Conservation (phyloP, 1,140 invertebrate species). For the Aphis craccivora region DNA sequence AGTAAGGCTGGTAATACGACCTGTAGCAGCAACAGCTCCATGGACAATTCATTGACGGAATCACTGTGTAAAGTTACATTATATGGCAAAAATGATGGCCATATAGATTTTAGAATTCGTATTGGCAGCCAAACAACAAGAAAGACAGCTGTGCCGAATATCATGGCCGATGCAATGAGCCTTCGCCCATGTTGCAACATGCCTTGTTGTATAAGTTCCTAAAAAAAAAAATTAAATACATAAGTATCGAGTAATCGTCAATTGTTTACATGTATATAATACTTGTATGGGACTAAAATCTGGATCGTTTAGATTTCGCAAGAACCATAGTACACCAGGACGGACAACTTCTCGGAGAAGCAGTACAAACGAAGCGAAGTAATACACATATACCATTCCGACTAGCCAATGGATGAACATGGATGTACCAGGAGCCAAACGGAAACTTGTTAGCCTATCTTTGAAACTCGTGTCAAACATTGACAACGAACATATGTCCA, state of each 20-base stretch:
- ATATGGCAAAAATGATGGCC: constrained; percentile 93
- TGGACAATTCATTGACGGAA: constrained; percentile 87
- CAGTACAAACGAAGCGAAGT: constrained; percentile 97
- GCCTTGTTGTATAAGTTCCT: constrained; percentile 96
- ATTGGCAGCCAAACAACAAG: constrained; percentile 97
- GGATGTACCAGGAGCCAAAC: constrained; percentile 85
- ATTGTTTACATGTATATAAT: background rate
- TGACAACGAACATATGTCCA: constrained; percentile 96
- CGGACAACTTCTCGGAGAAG: constrained; percentile 91
- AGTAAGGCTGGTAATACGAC: constrained; percentile 94
- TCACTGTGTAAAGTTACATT: constrained; percentile 84
- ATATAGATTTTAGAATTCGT: constrained; percentile 80
- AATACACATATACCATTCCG: constrained; percentile 99
- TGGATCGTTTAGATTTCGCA: constrained; percentile 97
- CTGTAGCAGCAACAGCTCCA: constrained; percentile 93
- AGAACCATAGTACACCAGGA: constrained; percentile 96
- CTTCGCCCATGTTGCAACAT: constrained; percentile 89
- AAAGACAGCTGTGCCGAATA: constrained; percentile 95
- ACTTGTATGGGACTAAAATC: constrained; percentile 98
- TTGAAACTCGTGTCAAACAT: constrained; percentile 92
- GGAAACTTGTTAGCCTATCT: constrained; percentile 87
- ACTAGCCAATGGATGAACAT: constrained; percentile 99
- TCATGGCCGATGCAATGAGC: constrained; percentile 89
- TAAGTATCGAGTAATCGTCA: background rate
- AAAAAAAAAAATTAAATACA: constrained; percentile 51